Conservation (phyloP, 2,888 invertebrate genomes). For the Oconnorella tubifera region DNA sequence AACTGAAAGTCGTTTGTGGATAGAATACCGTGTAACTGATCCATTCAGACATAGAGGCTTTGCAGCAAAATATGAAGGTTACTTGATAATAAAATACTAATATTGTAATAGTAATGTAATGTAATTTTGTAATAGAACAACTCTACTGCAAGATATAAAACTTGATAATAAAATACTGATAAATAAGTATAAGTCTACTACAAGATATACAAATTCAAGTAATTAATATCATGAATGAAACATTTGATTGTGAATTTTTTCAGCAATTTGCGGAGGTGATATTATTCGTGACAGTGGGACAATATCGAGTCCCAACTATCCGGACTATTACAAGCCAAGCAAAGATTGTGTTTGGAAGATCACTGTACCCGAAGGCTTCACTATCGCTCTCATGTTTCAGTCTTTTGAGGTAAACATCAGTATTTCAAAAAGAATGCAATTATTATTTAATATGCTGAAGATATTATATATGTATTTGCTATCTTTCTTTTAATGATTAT, state of each 20-base stretch:
- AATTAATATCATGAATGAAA: too few relatives aligned
- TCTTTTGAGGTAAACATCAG: constrained; percentile 73
- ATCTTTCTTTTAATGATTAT: too few relatives aligned
- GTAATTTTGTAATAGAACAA: too few relatives aligned
- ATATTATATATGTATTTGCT: too few relatives aligned
- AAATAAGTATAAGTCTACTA: too few relatives aligned
- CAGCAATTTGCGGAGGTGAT: constrained; percentile 95
- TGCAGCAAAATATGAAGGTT: constrained; percentile 87
- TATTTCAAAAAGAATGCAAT: not conserved
- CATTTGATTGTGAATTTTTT: too few relatives aligned
- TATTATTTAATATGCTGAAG: not conserved
- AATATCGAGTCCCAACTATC: constrained; percentile 94
- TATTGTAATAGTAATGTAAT: too few relatives aligned
- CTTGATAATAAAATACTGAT: too few relatives aligned
- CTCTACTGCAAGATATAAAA: too few relatives aligned
- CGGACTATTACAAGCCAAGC: constrained; percentile 91
- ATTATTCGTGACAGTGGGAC: constrained; percentile 72
- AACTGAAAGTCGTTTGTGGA: constrained; percentile 82
- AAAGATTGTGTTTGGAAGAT: constrained; percentile 96
- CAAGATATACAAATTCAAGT: too few relatives aligned
- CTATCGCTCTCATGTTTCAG: constrained; percentile 88
- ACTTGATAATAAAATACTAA: too few relatives aligned
- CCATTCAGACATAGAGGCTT: constrained; percentile 73
- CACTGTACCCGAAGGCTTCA: constrained; percentile 81
- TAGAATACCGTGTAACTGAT: constrained; percentile 76